Conservation (phyloP, 2,113 vertebrate species). For the Protobothrops mucrosquamatus region DNA sequence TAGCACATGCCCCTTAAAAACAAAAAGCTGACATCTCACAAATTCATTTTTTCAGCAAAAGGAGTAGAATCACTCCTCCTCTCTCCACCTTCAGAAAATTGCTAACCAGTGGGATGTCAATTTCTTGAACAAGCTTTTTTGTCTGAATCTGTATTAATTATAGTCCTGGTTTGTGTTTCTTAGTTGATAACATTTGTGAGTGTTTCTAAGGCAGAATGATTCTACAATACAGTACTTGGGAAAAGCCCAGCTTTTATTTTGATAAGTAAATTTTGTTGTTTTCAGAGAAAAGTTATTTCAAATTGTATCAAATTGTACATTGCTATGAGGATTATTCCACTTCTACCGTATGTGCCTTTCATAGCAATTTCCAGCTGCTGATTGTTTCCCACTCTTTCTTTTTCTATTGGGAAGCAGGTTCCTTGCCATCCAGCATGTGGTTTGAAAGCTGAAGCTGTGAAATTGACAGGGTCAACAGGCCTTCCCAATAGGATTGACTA, state of each 20-base stretch:
- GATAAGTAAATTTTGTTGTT: neutral
- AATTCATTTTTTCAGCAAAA: neutral
- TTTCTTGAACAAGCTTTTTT: neutral
- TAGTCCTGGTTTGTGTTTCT: neutral
- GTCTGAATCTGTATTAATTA: neutral
- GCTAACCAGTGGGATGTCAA: neutral
- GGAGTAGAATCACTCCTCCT: neutral
- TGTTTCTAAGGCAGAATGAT: neutral
- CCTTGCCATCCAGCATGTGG: neutral
- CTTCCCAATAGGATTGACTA: neutral
- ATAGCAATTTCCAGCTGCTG: neutral
- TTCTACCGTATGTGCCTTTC: neutral
- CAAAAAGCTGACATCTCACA: neutral
- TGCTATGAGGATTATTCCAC: neutral
- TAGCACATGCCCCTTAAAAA: neutral
- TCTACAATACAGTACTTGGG: neutral
- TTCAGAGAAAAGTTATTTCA: neutral
- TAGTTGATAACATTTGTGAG: neutral
- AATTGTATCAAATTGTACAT: neutral
- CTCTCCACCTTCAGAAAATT: neutral
- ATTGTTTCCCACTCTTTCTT: neutral
- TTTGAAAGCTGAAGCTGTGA: neutral
- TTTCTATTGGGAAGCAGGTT: neutral
- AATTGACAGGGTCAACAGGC: neutral
- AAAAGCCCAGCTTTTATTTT: neutral